These are phyloP conservation scores for Megalops atlanticus DNA, from an alignment of 2,113 vertebrate genomes.

Conservation along the genomic window DNA sequence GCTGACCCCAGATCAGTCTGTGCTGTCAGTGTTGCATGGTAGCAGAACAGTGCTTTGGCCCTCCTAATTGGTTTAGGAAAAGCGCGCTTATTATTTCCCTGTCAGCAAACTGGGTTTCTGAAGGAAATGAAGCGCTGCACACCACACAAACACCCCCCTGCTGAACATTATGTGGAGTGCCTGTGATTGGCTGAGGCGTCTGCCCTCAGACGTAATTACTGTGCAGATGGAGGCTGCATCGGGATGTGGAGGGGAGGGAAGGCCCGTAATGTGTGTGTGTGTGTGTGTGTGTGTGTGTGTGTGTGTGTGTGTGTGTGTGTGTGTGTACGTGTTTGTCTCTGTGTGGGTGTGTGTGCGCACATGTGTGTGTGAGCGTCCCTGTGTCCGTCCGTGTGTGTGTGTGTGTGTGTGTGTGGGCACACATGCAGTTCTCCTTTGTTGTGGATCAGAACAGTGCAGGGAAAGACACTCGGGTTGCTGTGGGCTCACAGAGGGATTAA, in stretches of 20 bases:
- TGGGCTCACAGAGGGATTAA: slow-evolving; percentile 32
- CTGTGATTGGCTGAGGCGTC: not conserved
- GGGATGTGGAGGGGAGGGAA: not conserved
- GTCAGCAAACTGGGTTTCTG: not conserved
- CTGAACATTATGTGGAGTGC: not conserved
- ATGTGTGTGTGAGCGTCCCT: not conserved
- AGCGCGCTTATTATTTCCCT: not conserved
- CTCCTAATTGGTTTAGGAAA: slow-evolving; percentile 11
- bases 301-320: not conserved
- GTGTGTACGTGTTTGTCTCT: slow-evolving; percentile 4
- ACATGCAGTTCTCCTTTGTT: not conserved
- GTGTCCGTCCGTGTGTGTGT: slow-evolving; percentile 1
- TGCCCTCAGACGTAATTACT: slow-evolving; percentile 15
- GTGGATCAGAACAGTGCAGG: slow-evolving; percentile 10
- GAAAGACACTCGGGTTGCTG: not conserved
- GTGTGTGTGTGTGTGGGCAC: not conserved
- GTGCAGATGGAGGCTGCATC: not conserved
- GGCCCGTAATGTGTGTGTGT: not conserved
- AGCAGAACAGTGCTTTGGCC: not conserved
- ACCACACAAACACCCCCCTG: not conserved
- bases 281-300: not conserved
- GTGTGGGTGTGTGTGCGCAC: not conserved
- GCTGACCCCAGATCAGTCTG: not conserved
- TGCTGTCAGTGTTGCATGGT: not conserved
- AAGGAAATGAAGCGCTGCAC: not conserved